Conservation (phyloP, 92 coral and sea anemone genomes). For the Pocillopora meandrina region DNA sequence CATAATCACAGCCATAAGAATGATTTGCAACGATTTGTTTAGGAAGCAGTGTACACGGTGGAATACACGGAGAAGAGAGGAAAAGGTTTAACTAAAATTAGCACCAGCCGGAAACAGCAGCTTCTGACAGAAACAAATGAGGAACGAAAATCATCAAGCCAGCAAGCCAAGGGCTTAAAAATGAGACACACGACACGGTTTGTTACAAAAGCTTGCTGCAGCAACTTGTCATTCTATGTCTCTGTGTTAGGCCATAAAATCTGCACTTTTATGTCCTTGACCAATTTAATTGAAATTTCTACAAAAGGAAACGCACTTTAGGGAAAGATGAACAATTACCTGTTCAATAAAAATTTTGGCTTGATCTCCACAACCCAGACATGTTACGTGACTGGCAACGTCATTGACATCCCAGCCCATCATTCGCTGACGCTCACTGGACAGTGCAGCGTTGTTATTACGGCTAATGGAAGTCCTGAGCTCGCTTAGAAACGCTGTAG, state of each 20-base stretch:
- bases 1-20: too few relatives aligned
- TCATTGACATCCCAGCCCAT: constrained; percentile 87
- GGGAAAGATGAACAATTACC: constrained; percentile 40
- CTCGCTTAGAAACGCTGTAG: constrained; percentile 39
- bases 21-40: too few relatives aligned
- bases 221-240: not conserved
- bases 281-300: not conserved
- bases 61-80: too few relatives aligned
- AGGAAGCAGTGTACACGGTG: too few relatives aligned
- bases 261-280: not conserved
- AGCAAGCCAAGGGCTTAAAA: too few relatives aligned
- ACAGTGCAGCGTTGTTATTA: constrained; percentile 27
- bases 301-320: not conserved
- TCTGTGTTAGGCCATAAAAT: not conserved
- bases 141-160: too few relatives aligned
- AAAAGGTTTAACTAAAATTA: too few relatives aligned
- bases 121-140: not conserved
- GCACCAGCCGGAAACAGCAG: too few relatives aligned
- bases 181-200: too few relatives aligned
- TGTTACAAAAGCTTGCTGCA: too few relatives aligned
- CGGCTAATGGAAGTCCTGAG: constrained; percentile 39
- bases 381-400: constrained; percentile 82
- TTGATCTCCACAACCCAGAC: constrained; percentile 89
- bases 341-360: constrained; percentile 91
- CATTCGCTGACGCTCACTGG: constrained; percentile 78